These are phyloP conservation scores for Drosophila chauvacae DNA, from an alignment of 1,140 invertebrate genomes.

Conservation along the genomic window DNA sequence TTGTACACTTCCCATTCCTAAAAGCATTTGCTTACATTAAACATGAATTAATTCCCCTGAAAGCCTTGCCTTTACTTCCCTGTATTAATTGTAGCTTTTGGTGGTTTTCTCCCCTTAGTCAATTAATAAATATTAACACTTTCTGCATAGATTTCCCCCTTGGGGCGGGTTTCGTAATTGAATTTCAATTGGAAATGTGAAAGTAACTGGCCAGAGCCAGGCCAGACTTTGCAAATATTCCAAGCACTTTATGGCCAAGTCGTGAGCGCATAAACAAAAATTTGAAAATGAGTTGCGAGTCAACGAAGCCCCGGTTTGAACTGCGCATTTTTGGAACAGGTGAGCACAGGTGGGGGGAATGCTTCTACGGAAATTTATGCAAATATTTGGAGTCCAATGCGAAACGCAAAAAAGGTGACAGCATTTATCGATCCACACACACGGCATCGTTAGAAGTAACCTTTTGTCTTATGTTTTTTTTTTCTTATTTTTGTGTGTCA, in stretches of 20 bases:
- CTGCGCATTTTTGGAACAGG: conserved; percentile 55
- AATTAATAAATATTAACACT: conserved; percentile 79
- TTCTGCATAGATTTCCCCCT: conserved; percentile 65
- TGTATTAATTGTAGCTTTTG: conserved; percentile 3
- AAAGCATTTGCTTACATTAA: neutral
- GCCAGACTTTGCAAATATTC: conserved; percentile 31
- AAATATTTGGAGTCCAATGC: conserved; percentile 67
- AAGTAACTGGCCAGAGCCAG: conserved; percentile 58
- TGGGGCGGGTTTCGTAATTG: conserved; percentile 70
- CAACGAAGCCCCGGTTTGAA: conserved; percentile 50
- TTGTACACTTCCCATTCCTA: neutral
- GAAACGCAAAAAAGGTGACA: conserved; percentile 60
- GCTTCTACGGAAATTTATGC: conserved; percentile 67
- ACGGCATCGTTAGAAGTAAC: conserved; percentile 51
- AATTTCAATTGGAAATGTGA: conserved; percentile 76
- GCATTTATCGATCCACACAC: conserved; percentile 45
- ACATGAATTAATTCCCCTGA: neutral
- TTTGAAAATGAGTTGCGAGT: conserved; percentile 23
- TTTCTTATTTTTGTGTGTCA: conserved; percentile 63
- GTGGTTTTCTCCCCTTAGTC: conserved; percentile 13
- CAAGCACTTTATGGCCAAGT: conserved; percentile 54
- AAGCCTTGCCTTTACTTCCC: conserved; percentile 16
- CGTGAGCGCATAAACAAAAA: conserved; percentile 60
- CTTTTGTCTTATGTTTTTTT: conserved; percentile 29
- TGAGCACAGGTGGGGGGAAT: conserved; percentile 30